Conservation (phyloP, 2,888 invertebrate genomes). For the Phyllotreta cruciferae region DNA sequence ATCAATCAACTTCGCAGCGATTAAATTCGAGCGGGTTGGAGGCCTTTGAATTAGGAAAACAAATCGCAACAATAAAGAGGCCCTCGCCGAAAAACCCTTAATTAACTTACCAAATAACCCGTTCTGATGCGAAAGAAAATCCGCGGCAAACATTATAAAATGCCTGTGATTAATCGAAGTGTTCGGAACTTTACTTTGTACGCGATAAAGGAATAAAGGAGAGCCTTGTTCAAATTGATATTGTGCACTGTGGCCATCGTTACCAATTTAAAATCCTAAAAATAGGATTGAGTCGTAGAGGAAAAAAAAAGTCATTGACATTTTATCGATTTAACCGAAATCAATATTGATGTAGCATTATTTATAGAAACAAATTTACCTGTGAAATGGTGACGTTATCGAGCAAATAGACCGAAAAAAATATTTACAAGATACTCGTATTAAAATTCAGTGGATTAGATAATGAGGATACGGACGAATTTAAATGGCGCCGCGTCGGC, state of each 20-base stretch:
- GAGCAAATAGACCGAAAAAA: no score
- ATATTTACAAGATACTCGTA: no score
- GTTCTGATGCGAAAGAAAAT: conserved; percentile 15
- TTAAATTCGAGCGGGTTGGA: conserved; percentile 1
- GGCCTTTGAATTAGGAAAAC: background rate
- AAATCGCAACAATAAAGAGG: conserved; percentile 11
- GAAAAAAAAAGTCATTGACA: no score
- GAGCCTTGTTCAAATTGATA: conserved; percentile 40
- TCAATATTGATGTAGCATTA: no score
- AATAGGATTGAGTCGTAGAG: no score
- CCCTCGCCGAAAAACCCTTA: conserved; percentile 11
- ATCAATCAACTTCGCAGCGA: conserved; percentile 13
- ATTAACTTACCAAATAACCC: conserved; percentile 29
- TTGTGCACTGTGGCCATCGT: conserved; percentile 10
- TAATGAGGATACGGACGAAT: no score
- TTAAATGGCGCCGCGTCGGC: no score
- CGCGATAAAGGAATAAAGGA: conserved; percentile 41
- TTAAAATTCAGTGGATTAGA: no score
- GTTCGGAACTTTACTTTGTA: conserved; percentile 39
- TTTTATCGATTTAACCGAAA: no score
- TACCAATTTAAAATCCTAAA: background rate
- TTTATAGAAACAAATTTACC: no score
- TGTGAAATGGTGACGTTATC: no score
- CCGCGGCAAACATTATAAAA: conserved; percentile 34
- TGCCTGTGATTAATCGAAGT: conserved; percentile 41